phyloP scores from a whole-genome alignment of 2,797 vertebrate genomes.

The Chrysocyon brachyurus region DNA sequence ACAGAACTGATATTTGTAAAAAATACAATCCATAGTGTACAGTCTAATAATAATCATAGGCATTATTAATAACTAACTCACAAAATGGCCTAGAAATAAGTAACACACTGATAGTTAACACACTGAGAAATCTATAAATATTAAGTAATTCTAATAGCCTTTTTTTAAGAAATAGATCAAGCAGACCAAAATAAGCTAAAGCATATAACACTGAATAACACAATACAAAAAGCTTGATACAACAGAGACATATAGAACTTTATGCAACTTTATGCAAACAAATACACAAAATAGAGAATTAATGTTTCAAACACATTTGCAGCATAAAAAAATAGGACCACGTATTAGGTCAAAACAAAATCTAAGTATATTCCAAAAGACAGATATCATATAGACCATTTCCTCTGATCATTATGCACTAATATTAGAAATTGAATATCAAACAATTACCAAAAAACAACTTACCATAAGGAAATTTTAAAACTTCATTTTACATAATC shows the following conservation, averaged over 20 bases:
- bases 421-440: constrained; percentile 4
- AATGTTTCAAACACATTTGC: neutral
- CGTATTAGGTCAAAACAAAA: neutral
- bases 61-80: neutral
- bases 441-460: neutral
- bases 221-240: neutral
- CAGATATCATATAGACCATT: neutral
- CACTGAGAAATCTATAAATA: neutral
- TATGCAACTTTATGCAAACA: neutral
- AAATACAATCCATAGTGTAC: neutral
- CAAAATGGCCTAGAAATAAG: neutral
- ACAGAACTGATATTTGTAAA: neutral
- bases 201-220: neutral
- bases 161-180: neutral
- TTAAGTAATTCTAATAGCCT: neutral
- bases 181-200: neutral
- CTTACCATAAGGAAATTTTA: neutral
- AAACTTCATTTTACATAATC: neutral
- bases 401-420: neutral
- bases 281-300: constrained; percentile 7
- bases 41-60: neutral
- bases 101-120: neutral
- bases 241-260: neutral
- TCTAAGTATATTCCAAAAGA: neutral
- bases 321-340: neutral